These are phyloP conservation scores for Lithosia quadra DNA, from an alignment of 2,888 invertebrate species.

Conservation along the genomic window DNA sequence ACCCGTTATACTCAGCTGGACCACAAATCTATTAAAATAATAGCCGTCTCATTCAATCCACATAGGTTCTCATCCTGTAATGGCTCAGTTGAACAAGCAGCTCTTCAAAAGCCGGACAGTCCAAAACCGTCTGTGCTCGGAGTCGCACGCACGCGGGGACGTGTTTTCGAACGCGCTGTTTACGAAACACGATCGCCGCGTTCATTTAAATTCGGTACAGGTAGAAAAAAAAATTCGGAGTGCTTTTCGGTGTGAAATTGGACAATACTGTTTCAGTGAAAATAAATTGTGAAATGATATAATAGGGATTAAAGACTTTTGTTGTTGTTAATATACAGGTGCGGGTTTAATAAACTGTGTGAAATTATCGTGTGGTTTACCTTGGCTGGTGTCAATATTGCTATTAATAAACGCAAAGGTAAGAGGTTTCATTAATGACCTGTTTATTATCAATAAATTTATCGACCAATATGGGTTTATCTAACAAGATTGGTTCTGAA, in stretches of 20 bases:
- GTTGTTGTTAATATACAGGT: conserved; percentile 27
- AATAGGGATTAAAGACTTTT: conserved; percentile 24
- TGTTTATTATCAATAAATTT: conserved; percentile 23
- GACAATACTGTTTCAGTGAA: conserved; percentile 36
- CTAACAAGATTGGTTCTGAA: conserved; percentile 4
- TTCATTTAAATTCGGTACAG: conserved; percentile 33
- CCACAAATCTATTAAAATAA: conserved; percentile 54
- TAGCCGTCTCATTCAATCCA: conserved; percentile 48
- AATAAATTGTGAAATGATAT: conserved; percentile 28
- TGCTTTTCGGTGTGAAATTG: conserved; percentile 33
- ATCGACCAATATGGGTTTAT: not conserved
- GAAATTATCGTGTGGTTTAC: conserved; percentile 48
- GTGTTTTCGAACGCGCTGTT: conserved; percentile 33
- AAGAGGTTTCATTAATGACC: conserved; percentile 34
- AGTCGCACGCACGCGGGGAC: conserved; percentile 40
- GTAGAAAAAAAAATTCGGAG: conserved; percentile 27
- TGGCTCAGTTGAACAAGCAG: conserved; percentile 40
- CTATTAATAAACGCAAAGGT: conserved; percentile 32
- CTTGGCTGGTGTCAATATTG: conserved; percentile 45
- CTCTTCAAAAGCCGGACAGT: conserved; percentile 48
- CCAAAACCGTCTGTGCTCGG: conserved; percentile 32
- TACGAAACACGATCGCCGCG: conserved; percentile 43
- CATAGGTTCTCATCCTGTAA: conserved; percentile 45
- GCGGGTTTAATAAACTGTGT: conserved; percentile 32
- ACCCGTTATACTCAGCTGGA: conserved; percentile 37